These are phyloP conservation scores for Halcyon chelicuti DNA, from an alignment of 2,797 vertebrate species.

Conservation along the genomic window DNA sequence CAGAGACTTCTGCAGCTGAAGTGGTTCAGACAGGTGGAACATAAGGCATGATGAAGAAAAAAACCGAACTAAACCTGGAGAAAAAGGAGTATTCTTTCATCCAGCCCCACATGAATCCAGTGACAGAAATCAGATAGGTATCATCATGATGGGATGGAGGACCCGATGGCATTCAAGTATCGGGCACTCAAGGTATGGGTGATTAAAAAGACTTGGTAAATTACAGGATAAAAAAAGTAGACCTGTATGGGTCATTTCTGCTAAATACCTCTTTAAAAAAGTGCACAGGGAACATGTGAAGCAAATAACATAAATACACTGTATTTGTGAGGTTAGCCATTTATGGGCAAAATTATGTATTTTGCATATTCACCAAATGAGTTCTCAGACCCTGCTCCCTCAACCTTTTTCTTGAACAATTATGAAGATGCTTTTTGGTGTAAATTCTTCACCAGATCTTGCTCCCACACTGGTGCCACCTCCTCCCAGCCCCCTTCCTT, in stretches of 20 bases:
- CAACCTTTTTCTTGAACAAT: neutral
- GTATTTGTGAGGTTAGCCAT: neutral
- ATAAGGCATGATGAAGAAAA: neutral
- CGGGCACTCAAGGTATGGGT: neutral
- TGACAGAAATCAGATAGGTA: neutral
- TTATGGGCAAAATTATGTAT: neutral
- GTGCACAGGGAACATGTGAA: neutral
- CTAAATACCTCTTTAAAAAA: neutral
- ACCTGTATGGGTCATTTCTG: fast-evolving
- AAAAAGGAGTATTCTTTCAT: neutral
- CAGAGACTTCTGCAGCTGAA: neutral
- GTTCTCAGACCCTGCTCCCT: neutral
- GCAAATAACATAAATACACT: neutral
- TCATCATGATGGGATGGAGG: neutral
- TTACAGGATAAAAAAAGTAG: neutral
- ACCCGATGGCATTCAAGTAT: neutral
- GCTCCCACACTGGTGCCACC: neutral
- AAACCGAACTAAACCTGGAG: neutral
- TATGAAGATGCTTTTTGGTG: neutral
- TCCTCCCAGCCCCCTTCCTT: neutral
- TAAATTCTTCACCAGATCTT: neutral
- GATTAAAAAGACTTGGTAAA: neutral
- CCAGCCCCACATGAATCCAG: neutral
- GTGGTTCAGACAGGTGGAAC: neutral
- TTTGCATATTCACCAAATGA: neutral